Evolutionary conservation across 2,113 vertebrate species (phyloP), one percentile per base, ranked within the genome.

Genomic region (Ameiurus melas): DNA sequence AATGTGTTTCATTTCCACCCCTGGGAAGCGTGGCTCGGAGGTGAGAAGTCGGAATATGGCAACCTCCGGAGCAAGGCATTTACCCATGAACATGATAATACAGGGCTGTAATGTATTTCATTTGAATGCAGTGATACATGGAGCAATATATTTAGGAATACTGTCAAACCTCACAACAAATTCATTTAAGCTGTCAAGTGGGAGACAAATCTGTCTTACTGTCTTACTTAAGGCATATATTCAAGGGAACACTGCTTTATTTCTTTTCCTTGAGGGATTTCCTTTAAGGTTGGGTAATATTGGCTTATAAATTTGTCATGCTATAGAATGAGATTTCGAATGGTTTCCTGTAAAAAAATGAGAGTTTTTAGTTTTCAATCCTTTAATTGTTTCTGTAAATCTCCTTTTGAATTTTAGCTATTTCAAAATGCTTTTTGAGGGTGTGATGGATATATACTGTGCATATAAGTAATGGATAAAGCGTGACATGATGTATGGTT

Each of bases 61-160:
- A 90, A 85, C 92, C 90, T 92, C 87, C 66, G 89, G 92, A 90
- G 89, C 12, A 62, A 33, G 87, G 71, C 83, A 3, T 88, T 70
- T 68, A 68, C 79, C 75, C 53, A 47, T 7, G 36, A 70, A 58
- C 68, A 2, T 27, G 64, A 58, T 83, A 85, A 89, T 70, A 75
- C 17, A 57, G 62, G 73, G 22, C 58, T 87, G 39, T 83, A 68
- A 77, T 85, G 25, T 68, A 25, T 57, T 87, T 62, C 55, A 89
- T 22, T 83, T 68, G 85, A 84, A 90, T 85, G 87, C 86, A 84
- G 75, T 84, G 85, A 89, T 89, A 36, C 73, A 89, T 85, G 85
- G 64, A 80, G 85, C 39, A 87, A 89, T 87, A 89, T 84, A 85
- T 91, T 89, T 53, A 81, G 79, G 62, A 71, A 62, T n/a, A 84